Evolutionary conservation across 1,140 invertebrate genomes (phyloP), one percentile per base, ranked within the genome.

Genomic region (Ericerus pela): DNA sequence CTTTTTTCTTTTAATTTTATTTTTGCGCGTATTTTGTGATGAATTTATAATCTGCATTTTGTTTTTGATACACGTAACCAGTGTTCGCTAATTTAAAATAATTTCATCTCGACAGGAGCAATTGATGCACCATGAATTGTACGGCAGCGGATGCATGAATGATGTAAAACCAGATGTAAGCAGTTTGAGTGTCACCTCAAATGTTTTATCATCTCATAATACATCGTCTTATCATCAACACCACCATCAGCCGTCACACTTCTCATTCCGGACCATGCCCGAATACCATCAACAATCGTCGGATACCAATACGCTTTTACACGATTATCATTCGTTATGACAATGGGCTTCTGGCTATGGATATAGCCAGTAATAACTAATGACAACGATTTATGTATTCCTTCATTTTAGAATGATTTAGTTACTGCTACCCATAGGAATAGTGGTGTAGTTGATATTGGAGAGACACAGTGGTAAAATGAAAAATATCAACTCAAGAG

Each of bases 321-420:
- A 66, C 58, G 63, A 65, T 55, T 65, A 66, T 36, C 64, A 65
- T 61, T 62, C 58, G 24, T 67, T 67, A 62, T 67, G 65, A 67
- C 64, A 65, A 62, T 67, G 64, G 64, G 65, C 60, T 37, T 60
- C 64, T 59, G 62, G 62, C 51, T 66, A 64, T 57, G 57, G 58
- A 57, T 60, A 63, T 68, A 60, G 68, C 66, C 26, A 77, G 63
- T 73, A 58, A 58, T 51, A 47, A 56, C 28, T n/a, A n/a, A n/a
- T n/a, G n/a, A n/a, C n/a, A n/a, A n/a, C n/a, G n/a, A n/a, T n/a
- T n/a, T n/a, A n/a, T n/a, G n/a, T n/a, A n/a, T n/a, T n/a, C n/a
- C n/a, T n/a, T n/a, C n/a, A n/a, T n/a, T n/a, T n/a, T n/a, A n/a
- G n/a, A n/a, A n/a, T n/a, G n/a, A n/a, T n/a, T n/a, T n/a, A n/a